Percentiles rank a stretch among this genome's conserved stretches.
Conservation (phyloP, 2,888 invertebrate species). For the Perizoma affinitatum region DNA sequence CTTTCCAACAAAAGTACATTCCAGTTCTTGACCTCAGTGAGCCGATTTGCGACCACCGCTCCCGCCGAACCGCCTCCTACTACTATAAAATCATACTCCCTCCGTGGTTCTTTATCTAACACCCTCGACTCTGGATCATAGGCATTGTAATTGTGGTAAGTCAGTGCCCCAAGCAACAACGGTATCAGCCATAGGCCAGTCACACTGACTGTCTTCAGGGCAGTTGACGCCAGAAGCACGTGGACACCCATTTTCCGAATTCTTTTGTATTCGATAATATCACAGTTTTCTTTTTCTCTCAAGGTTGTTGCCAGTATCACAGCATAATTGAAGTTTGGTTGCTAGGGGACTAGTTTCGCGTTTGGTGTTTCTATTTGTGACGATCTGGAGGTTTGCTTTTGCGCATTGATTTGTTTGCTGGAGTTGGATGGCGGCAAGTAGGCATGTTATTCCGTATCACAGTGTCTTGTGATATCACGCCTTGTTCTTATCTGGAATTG, state of each 20-base stretch:
- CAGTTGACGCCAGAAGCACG: constrained; percentile 90
- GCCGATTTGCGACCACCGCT: constrained; percentile 92
- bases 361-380: constrained; percentile 44
- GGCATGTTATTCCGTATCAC: constrained; percentile 73
- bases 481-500: constrained; percentile 54
- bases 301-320: constrained; percentile 44
- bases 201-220: constrained; percentile 90
- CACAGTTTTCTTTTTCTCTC: constrained; percentile 28
- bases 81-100: constrained; percentile 93
- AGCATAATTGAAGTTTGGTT: constrained; percentile 51
- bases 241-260: constrained; percentile 87
- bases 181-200: constrained; percentile 94
- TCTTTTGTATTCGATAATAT: constrained; percentile 18
- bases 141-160: constrained; percentile 91
- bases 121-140: constrained; percentile 92
- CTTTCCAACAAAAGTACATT: constrained; percentile 92
- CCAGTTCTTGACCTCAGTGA: constrained; percentile 91
- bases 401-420: constrained; percentile 59
- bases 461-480: constrained; percentile 40
- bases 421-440: constrained; percentile 54
- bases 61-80: constrained; percentile 96
- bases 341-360: constrained; percentile 52
- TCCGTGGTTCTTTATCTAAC: constrained; percentile 86
- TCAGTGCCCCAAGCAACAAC: constrained; percentile 90
- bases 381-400: constrained; percentile 76